Evolutionary conservation across 1,140 invertebrate species (phyloP).

Genomic region (Sinonovacula constricta): DNA sequence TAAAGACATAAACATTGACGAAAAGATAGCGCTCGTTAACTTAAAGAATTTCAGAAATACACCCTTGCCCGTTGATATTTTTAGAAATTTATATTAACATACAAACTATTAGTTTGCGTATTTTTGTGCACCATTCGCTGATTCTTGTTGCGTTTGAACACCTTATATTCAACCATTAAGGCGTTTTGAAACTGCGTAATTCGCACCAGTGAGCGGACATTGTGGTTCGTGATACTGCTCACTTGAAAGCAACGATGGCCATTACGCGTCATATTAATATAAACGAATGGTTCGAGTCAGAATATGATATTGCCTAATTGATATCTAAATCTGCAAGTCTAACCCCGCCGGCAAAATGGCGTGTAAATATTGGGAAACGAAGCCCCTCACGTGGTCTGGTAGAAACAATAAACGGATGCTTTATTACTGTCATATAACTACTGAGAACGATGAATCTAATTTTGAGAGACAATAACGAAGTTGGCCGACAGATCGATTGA

Average conservation of each 20-base stretch:
- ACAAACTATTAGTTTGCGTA: too few species aligned
- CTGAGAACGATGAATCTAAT: background rate
- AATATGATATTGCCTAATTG: background rate
- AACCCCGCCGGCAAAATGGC: background rate
- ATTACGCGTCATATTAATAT: background rate
- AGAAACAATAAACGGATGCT: background rate
- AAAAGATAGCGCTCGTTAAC: too few species aligned
- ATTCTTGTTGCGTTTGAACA: too few species aligned
- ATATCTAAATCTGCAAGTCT: background rate
- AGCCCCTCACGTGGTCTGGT: background rate
- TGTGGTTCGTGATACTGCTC: too few species aligned
- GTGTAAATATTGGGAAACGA: background rate
- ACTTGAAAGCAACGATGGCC: background rate
- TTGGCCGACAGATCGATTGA: background rate
- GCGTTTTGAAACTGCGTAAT: too few species aligned
- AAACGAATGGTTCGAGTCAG: background rate
- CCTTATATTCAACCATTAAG: too few species aligned
- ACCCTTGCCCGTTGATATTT: too few species aligned
- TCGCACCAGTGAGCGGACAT: too few species aligned
- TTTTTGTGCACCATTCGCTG: too few species aligned
- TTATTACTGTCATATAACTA: background rate
- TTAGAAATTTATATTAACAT: too few species aligned
- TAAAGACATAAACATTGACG: too few species aligned
- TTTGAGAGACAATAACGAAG: background rate
- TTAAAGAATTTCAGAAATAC: too few species aligned